Conservation (phyloP, 2,113 vertebrate genomes). For the Tiliqua scincoides region DNA sequence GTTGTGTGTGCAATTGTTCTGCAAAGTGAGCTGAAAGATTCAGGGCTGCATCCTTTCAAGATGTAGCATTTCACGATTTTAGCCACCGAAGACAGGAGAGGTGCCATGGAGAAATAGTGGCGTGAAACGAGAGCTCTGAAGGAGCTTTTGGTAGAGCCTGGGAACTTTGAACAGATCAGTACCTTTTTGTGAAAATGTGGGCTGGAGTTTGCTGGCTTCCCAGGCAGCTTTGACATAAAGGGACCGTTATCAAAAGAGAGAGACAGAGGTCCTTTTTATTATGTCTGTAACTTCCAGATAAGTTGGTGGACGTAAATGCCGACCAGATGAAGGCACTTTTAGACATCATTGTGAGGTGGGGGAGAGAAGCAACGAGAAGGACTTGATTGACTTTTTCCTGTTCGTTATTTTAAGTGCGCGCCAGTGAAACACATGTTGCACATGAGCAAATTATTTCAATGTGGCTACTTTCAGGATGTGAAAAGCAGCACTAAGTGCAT, state of each 20-base stretch:
- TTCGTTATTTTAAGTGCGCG: constrained; percentile 61
- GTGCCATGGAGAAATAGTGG: not conserved
- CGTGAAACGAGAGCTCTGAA: constrained; percentile 9
- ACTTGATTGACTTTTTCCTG: constrained; percentile 65
- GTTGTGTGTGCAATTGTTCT: not conserved
- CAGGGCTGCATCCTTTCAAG: not conserved
- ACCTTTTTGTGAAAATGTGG: not conserved
- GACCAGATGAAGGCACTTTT: constrained; percentile 45
- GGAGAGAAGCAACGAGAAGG: constrained; percentile 44
- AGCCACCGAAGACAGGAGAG: not conserved
- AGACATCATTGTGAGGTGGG: constrained; percentile 7
- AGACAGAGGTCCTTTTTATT: not conserved
- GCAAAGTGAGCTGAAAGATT: not conserved
- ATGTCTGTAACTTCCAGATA: constrained; percentile 15
- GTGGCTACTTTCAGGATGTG: constrained; percentile 21
- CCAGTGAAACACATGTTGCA: constrained; percentile 53
- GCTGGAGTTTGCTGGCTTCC: not conserved
- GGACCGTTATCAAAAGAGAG: not conserved
- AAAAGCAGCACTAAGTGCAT: constrained; percentile 46
- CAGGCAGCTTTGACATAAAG: not conserved
- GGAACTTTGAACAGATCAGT: not conserved
- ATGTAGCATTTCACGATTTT: not conserved
- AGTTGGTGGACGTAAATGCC: constrained; percentile 47
- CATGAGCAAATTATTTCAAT: constrained; percentile 45
- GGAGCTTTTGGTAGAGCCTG: not conserved